These are phyloP conservation scores for Lepus europaeus DNA, from an alignment of 2,113 vertebrate genomes.

Conservation along the genomic window DNA sequence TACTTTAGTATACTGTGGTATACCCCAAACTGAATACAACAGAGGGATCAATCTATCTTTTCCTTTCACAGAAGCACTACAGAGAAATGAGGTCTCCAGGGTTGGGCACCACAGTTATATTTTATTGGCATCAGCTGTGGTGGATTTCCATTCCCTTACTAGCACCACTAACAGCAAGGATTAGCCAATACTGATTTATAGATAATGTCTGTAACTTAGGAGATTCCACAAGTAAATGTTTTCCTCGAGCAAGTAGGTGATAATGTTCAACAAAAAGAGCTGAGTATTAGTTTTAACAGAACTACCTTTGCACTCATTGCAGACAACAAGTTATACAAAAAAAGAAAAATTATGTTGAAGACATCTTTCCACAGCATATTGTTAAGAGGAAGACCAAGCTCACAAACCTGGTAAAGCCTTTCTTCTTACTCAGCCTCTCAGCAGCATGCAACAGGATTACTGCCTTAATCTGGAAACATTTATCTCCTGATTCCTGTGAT, in stretches of 20 bases:
- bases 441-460: not conserved
- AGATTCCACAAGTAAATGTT: constrained; percentile 10
- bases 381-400: not conserved
- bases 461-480: not conserved
- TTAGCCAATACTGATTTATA: not conserved
- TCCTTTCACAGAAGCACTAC: not conserved
- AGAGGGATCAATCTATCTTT: not conserved
- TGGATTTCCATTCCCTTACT: not conserved
- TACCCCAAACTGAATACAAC: not conserved
- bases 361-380: not conserved
- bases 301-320: not conserved
- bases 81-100: not conserved
- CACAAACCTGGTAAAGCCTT: not conserved
- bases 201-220: constrained; percentile 3
- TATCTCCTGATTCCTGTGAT: not conserved
- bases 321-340: constrained; percentile 30
- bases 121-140: not conserved
- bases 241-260: not conserved
- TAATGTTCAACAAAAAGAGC: constrained; percentile 11
- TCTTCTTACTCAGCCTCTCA: not conserved
- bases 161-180: not conserved
- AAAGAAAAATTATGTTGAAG: constrained; percentile 12
- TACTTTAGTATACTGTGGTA: not conserved
- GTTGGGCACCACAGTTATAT: fast-evolving
- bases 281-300: not conserved